Evolutionary conservation across 2,113 vertebrate genomes (phyloP).

Genomic region (Centrocercus urophasianus): DNA sequence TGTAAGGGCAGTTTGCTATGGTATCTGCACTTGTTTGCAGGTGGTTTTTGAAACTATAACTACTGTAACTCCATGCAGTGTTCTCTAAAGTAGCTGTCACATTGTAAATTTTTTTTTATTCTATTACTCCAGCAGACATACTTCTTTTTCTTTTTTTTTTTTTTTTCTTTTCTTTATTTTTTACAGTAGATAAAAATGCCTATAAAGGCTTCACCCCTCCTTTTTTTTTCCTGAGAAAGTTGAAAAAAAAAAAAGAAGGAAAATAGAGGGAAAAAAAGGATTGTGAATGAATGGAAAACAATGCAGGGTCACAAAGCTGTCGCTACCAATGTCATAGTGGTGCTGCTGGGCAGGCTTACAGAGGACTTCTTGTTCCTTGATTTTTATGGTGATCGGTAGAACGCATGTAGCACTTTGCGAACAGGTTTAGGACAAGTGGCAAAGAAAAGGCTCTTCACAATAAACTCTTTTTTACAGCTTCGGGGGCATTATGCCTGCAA

Average conservation of each 20-base stretch:
- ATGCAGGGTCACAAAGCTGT: slow-evolving; percentile 85
- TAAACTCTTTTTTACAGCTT: slow-evolving; percentile 72
- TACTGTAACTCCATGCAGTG: slow-evolving; percentile 70
- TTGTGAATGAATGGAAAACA: slow-evolving; percentile 91
- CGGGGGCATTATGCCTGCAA: slow-evolving; percentile 75
- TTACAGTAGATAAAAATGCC: slow-evolving; percentile 87
- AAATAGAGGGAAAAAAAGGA: slow-evolving; percentile 72
- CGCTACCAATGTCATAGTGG: slow-evolving; percentile 83
- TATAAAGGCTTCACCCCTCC: slow-evolving; percentile 69
- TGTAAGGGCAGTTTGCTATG: slow-evolving; percentile 49
- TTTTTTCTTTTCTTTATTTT: slow-evolving; percentile 31
- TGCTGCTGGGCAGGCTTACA: slow-evolving; percentile 79
- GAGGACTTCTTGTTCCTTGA: slow-evolving; percentile 83
- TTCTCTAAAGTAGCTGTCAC: slow-evolving; percentile 67
- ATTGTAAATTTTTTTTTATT: slow-evolving; percentile 30
- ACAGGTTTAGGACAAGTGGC: slow-evolving; percentile 85
- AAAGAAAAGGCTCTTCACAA: slow-evolving; percentile 83
- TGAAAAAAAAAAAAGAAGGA: neutral
- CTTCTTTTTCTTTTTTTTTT: neutral
- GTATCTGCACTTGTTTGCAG: slow-evolving; percentile 79
- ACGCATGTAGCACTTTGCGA: slow-evolving; percentile 84
- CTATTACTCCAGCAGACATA: neutral
- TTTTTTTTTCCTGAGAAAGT: neutral
- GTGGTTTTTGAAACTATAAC: slow-evolving; percentile 77
- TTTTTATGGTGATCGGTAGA: slow-evolving; percentile 90